phyloP scores from a whole-genome alignment of 2,797 vertebrate genomes.

The Syngnathus acus region DNA sequence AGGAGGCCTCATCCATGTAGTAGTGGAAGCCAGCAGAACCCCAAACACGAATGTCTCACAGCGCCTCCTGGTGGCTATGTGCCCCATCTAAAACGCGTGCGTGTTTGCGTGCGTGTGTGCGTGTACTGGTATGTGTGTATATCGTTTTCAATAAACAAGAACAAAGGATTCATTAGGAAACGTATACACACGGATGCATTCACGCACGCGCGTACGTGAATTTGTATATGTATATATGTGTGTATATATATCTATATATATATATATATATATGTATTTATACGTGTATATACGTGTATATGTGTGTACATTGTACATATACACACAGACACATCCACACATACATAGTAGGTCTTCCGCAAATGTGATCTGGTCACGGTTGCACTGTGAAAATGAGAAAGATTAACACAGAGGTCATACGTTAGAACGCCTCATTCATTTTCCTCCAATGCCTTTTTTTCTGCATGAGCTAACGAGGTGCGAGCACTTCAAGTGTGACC shows the following conservation, averaged over 20 bases:
- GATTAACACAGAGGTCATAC: background rate
- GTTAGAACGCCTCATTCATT: background rate
- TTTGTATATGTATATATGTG: no score
- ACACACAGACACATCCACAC: background rate
- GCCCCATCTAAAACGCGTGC: background rate
- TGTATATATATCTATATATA: no score
- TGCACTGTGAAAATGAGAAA: background rate
- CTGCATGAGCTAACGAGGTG: background rate
- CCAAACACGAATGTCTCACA: conserved; percentile 34
- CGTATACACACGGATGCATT: background rate
- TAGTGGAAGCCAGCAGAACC: background rate
- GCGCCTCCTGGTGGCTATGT: conserved; percentile 42
- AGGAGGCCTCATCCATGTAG: background rate
- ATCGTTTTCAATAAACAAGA: no score
- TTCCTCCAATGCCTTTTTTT: background rate
- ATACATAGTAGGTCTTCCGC: background rate
- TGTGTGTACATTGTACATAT: no score
- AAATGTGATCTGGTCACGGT: background rate
- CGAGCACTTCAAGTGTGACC: background rate
- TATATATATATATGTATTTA: no score
- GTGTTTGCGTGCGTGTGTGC: conserved; percentile 1
- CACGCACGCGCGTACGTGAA: no score
- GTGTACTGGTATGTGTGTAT: no score
- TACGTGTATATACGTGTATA: no score
- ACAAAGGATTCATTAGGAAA: no score